Percentiles rank a stretch among this genome's conserved stretches.
Evolutionary conservation across 2,113 vertebrate species (phyloP).

Genomic region (Mastomys coucha): DNA sequence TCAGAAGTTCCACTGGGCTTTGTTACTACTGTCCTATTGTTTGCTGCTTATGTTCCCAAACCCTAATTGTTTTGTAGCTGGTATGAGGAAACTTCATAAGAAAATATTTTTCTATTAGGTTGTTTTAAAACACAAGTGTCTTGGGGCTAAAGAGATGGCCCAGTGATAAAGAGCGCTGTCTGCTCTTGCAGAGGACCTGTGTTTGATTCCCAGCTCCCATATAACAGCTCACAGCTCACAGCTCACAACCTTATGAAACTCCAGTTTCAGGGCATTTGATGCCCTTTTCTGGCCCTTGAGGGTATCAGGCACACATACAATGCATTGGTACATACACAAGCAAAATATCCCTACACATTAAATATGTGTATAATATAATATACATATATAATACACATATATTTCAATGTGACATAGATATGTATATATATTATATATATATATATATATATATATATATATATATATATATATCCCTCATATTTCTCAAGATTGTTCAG

Average conservation of each 20-base stretch:
- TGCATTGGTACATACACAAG: background rate
- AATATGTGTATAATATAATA: background rate
- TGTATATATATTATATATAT: background rate
- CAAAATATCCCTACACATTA: background rate
- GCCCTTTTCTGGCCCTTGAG: background rate
- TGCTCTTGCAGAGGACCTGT: background rate
- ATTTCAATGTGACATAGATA: too few relatives aligned
- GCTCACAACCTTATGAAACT: background rate
- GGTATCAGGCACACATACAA: background rate
- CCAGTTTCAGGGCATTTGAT: background rate
- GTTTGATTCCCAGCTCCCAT: background rate
- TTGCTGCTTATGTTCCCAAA: slow-evolving; percentile 39
- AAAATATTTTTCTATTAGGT: background rate
- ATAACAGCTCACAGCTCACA: background rate
- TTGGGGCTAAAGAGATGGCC: background rate
- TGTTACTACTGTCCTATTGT: slow-evolving; percentile 1
- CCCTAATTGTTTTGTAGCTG: slow-evolving; percentile 13
- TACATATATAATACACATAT: background rate
- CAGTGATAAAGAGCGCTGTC: background rate
- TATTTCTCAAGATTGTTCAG: background rate
- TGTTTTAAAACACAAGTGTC: slow-evolving; percentile 51
- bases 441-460: background rate
- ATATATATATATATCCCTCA: background rate
- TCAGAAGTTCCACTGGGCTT: background rate
- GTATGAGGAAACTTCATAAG: slow-evolving; percentile 1